A percentile compares a stretch with the other conserved stretches of the same genome.
phyloP scores from a whole-genome alignment of 2,797 vertebrate species.

The Avahi laniger region DNA sequence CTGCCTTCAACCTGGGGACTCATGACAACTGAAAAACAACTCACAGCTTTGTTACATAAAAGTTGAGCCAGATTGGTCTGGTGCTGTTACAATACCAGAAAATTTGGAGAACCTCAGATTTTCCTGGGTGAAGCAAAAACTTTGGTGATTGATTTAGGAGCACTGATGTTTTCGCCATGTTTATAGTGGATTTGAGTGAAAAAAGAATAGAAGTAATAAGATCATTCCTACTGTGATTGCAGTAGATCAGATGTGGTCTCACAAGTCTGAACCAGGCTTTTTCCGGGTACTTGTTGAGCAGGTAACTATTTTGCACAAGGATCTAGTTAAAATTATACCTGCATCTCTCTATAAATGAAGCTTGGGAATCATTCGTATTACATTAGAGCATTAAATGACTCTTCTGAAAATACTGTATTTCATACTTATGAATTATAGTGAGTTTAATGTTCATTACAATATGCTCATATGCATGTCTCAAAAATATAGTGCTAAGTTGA shows the following conservation, averaged over 20 bases:
- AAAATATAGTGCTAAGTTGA: constrained; percentile 32
- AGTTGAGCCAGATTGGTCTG: neutral
- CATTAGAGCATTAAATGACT: constrained; percentile 1
- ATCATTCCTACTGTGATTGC: neutral
- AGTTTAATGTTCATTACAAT: constrained; percentile 28
- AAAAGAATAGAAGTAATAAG: neutral
- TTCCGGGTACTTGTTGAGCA: neutral
- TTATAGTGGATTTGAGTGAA: neutral
- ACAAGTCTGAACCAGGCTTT: neutral
- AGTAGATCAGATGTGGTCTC: neutral
- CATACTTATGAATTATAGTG: constrained; percentile 31
- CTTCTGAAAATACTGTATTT: constrained; percentile 21
- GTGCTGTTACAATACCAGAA: neutral
- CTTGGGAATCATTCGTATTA: neutral
- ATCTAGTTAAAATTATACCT: constrained; percentile 11
- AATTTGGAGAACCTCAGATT: neutral
- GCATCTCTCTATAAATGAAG: neutral
- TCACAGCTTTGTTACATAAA: neutral
- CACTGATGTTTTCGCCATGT: neutral
- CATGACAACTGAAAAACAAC: neutral
- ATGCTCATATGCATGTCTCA: neutral
- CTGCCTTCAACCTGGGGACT: neutral
- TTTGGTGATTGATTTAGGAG: neutral
- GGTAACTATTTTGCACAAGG: neutral
- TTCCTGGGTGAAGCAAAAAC: neutral